Evolutionary conservation across 2,113 vertebrate genomes (phyloP).

Genomic region (Rhinolophus ferrumequinum): DNA sequence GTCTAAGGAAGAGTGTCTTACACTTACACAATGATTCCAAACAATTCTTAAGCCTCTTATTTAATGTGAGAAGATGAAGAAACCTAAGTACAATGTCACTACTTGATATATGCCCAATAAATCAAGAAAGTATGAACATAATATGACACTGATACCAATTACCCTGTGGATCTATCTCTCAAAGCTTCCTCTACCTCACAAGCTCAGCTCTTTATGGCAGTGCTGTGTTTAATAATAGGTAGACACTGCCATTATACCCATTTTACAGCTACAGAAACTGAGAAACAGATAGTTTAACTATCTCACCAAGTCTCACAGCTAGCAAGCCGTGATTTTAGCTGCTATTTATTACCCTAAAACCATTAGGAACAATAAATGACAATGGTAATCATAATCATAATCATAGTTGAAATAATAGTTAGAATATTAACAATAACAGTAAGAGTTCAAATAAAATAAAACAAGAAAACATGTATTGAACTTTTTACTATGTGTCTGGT

Average conservation of each 20-base stretch:
- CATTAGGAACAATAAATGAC: background rate
- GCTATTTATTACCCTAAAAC: background rate
- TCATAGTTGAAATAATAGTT: background rate
- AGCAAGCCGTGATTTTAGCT: background rate
- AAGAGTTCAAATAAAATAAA: background rate
- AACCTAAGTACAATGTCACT: background rate
- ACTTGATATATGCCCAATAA: background rate
- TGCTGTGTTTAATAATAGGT: background rate
- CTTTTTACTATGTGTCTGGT: background rate
- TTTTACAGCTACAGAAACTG: background rate
- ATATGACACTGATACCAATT: background rate
- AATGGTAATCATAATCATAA: background rate
- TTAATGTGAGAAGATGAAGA: background rate
- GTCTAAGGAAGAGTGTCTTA: background rate
- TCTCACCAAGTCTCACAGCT: background rate
- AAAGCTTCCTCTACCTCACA: background rate
- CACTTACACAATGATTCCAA: background rate
- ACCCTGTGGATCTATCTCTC: background rate
- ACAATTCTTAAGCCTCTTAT: background rate
- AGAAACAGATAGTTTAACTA: background rate
- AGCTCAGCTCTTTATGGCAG: background rate
- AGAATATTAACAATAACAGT: background rate
- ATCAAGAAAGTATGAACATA: background rate
- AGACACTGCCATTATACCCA: background rate
- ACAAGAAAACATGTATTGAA: background rate